Evolutionary conservation across 2,113 vertebrate species (phyloP).

Genomic region (Chionis minor): DNA sequence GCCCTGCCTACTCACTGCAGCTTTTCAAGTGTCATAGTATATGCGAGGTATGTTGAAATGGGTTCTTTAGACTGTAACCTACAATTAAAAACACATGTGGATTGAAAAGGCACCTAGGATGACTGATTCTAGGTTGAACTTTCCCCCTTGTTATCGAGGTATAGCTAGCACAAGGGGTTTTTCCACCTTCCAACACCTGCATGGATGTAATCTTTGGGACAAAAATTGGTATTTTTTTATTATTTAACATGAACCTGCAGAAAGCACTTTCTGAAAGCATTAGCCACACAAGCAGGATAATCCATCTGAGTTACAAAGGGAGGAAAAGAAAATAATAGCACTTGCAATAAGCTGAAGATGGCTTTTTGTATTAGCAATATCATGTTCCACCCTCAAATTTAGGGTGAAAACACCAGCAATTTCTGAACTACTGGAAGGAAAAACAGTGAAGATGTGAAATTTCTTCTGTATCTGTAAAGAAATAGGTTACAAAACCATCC

Average conservation of each 20-base stretch:
- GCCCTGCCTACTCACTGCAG: slow-evolving; percentile 25
- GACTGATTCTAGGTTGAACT: neutral
- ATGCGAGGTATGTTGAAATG: slow-evolving; percentile 12
- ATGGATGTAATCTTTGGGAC: neutral
- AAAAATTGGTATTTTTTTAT: neutral
- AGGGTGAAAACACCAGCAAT: neutral
- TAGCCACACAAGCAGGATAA: neutral
- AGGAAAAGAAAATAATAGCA: neutral
- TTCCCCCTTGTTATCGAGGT: neutral
- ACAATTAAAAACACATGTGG: slow-evolving; percentile 6
- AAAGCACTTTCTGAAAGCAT: neutral
- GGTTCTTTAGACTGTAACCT: slow-evolving; percentile 12
- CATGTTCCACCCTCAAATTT: neutral
- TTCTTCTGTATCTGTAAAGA: neutral
- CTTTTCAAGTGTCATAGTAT: neutral
- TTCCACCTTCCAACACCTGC: neutral
- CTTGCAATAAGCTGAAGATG: neutral
- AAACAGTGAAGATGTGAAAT: neutral
- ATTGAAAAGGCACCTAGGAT: neutral
- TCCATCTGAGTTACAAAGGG: neutral
- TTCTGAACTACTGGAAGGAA: neutral
- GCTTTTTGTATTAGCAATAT: neutral
- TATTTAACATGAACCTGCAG: neutral
- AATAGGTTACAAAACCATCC: slow-evolving; percentile 16
- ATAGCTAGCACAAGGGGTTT: neutral